These are phyloP conservation scores for Pygocentrus nattereri DNA, from an alignment of 2,797 vertebrate genomes.

Conservation along the genomic window DNA sequence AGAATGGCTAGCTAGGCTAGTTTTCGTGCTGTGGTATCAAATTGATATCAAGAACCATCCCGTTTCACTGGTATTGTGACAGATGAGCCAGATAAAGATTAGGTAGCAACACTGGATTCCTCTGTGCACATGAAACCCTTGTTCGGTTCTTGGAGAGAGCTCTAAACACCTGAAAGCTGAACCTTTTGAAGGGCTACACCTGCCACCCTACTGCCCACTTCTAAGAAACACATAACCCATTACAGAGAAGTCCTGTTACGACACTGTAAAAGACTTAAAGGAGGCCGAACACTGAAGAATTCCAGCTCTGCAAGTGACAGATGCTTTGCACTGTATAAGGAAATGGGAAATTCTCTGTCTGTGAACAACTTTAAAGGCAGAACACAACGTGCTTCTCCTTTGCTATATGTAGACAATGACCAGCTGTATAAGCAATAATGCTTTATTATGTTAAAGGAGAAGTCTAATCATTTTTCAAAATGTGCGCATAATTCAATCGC, in stretches of 20 bases:
- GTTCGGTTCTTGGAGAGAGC: background rate
- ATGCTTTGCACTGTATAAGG: background rate
- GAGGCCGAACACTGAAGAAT: slow-evolving; percentile 5
- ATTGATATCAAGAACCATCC: too few relatives aligned
- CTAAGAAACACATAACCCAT: background rate
- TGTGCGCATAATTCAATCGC: too few relatives aligned
- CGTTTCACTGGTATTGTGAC: too few relatives aligned
- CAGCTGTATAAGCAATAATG: too few relatives aligned
- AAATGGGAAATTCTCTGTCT: slow-evolving; percentile 17
- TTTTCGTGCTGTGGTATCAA: too few relatives aligned
- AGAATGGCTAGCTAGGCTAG: too few relatives aligned
- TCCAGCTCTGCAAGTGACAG: slow-evolving; percentile 9
- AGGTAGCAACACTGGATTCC: background rate
- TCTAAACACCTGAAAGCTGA: background rate
- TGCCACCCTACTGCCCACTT: background rate
- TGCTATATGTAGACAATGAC: too few relatives aligned
- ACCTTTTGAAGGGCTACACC: background rate
- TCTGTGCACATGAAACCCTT: background rate
- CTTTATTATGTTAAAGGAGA: too few relatives aligned
- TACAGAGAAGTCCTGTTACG: background rate
- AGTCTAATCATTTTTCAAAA: too few relatives aligned
- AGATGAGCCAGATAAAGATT: too few relatives aligned
- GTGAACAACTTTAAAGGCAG: slow-evolving; percentile 11
- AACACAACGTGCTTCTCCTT: too few relatives aligned
- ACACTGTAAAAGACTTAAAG: slow-evolving; percentile 22